These are phyloP conservation scores for Chlorocebus sabaeus DNA, from an alignment of 2,113 vertebrate genomes.

Conservation along the genomic window DNA sequence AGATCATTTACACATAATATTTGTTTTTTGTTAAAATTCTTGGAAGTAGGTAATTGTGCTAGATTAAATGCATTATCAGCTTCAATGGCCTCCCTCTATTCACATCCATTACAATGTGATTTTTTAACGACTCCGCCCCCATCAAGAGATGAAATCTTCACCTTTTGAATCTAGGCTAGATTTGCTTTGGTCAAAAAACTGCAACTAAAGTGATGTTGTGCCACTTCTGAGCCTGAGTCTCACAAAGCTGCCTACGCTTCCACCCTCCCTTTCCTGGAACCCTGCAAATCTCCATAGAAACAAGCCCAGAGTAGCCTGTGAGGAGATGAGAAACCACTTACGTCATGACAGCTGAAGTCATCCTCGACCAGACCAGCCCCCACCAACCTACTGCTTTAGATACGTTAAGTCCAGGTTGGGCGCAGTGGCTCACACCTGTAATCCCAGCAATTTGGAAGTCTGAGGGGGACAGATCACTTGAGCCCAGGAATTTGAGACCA, in stretches of 20 bases:
- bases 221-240: neutral
- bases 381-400: neutral
- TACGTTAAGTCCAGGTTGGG: no score
- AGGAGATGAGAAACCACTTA: neutral
- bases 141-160: neutral
- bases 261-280: neutral
- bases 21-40: neutral
- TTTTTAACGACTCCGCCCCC: neutral
- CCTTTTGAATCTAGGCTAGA: neutral
- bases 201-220: neutral
- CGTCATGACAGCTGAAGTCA: neutral
- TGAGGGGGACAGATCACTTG: no score
- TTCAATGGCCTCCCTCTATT: neutral
- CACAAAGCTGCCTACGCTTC: neutral
- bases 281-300: neutral
- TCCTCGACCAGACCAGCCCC: neutral
- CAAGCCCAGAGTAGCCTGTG: neutral
- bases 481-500: no score
- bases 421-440: no score
- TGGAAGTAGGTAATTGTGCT: neutral
- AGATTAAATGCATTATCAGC: neutral
- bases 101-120: neutral
- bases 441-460: no score
- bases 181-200: neutral
- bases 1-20: neutral